Base-by-base conservation (phyloP, 2,113 vertebrate species). In the Cynopterus brachyotis region DNA sequence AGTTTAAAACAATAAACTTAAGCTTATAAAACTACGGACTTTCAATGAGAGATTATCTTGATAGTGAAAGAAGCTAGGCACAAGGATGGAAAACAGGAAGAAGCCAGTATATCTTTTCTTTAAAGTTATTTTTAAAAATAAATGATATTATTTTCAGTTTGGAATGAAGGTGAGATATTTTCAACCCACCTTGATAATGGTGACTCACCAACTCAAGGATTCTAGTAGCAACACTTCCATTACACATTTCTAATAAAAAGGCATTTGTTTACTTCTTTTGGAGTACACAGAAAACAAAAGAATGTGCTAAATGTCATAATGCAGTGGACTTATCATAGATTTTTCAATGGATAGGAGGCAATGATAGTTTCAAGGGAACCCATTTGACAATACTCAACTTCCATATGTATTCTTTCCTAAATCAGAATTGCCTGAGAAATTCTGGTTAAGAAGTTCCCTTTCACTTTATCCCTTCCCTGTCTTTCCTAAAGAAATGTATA, bases 1-100 rank as follows among this genome's bases (percentile, higher is more conserved):
- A 64, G 19, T 73, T 89, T 83, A 67, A 94, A 89, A 84, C 72
- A 94, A n/a, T n/a, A 88, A 91, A 69, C 37, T 80, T 26, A 97
- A 83, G 3, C 32, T n/a, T 82, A 88, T 78, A 60, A 94, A 79
- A 79, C 78, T 90, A 94, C 7, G 69, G 26, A 57, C 22, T 62
- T 94, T 47, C 45, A 82, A 35, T 64, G 42, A 70, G 30, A 89
- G 12, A 60, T 80, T 88, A 73, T 66, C 55, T 66, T 73, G 30
- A 91, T 8, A 94, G 10, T 84, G n/a, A 59, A 89, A 75, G 28
- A 75, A 85, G 57, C 9, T 60, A 75, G 13, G 45, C 0, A 3
- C 16, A 95, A 55, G 35, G 76, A 79, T 53, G 35, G 69, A 91
- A 91, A 80, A 53, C 7, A 91, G 32, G 37, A 81, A 78, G 81